phyloP scores from a whole-genome alignment of 2,797 vertebrate genomes.

The Acridotheres tristis region DNA sequence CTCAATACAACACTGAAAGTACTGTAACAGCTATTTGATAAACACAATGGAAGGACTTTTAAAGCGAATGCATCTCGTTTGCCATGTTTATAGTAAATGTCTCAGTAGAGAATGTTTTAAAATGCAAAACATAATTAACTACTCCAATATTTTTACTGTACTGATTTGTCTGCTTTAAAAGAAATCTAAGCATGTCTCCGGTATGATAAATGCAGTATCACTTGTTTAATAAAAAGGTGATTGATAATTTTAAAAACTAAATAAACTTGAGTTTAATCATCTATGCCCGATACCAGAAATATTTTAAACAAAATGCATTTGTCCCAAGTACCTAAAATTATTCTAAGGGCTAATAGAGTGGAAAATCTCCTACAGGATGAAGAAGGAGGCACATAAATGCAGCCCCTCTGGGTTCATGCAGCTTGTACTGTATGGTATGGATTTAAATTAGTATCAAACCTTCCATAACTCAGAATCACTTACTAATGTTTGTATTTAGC shows the following conservation, averaged over 20 bases:
- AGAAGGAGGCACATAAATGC: not conserved
- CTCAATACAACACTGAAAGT: constrained; percentile 75
- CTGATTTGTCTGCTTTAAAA: not conserved
- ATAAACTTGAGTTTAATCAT: not conserved
- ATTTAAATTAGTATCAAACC: not conserved
- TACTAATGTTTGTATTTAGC: not conserved
- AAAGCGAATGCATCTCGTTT: constrained; percentile 58
- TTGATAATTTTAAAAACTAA: not conserved
- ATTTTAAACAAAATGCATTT: not conserved
- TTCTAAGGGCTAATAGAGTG: not conserved
- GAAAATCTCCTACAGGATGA: not conserved
- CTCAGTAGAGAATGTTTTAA: constrained; percentile 25
- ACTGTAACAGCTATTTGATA: constrained; percentile 67
- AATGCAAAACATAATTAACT: constrained; percentile 27
- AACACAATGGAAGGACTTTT: constrained; percentile 74
- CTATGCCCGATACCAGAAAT: not conserved
- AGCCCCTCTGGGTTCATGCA: not conserved
- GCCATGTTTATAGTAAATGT: constrained; percentile 68
- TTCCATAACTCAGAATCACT: not conserved
- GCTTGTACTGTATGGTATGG: not conserved
- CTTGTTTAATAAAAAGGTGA: not conserved
- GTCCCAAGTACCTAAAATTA: not conserved
- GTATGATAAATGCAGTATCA: not conserved
- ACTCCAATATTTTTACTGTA: not conserved
- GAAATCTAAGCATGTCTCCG: not conserved